phyloP scores from a whole-genome alignment of 1,140 invertebrate genomes.

The Lepidurus apus region DNA sequence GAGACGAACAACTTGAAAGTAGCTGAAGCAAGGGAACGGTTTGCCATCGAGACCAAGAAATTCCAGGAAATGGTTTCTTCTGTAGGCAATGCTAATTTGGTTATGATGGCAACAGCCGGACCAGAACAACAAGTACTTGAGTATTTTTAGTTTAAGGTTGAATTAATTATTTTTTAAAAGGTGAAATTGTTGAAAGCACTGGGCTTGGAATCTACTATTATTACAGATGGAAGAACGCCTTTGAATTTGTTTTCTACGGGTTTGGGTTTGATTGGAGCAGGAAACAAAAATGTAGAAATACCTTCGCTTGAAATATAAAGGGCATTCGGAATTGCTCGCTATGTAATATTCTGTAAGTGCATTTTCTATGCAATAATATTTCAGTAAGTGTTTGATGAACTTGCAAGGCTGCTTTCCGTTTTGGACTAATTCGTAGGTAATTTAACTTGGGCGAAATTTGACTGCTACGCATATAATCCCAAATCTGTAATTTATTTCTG shows the following conservation, averaged over 20 bases:
- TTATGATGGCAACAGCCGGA: slow-evolving; percentile 48
- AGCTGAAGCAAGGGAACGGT: slow-evolving; percentile 44
- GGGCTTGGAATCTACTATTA: slow-evolving; percentile 50
- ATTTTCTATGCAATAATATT: too few relatives aligned
- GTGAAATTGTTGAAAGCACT: slow-evolving; percentile 47
- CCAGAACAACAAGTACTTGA: slow-evolving; percentile 48
- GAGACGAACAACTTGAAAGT: slow-evolving; percentile 50
- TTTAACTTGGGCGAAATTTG: too few relatives aligned
- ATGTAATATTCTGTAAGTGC: too few relatives aligned
- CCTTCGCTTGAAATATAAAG: too few relatives aligned
- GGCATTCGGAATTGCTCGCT: too few relatives aligned
- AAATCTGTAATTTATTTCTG: too few relatives aligned
- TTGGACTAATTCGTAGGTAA: too few relatives aligned
- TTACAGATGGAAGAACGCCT: slow-evolving; percentile 50
- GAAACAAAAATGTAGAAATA: not conserved
- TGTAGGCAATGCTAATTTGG: slow-evolving; percentile 48
- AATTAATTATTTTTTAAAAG: slow-evolving; percentile 31
- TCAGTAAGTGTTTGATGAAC: too few relatives aligned
- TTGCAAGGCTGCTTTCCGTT: too few relatives aligned
- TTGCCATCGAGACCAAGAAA: slow-evolving; percentile 48
- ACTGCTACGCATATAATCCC: too few relatives aligned
- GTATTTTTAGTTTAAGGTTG: not conserved
- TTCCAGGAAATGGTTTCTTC: slow-evolving; percentile 49
- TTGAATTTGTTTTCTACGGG: slow-evolving; percentile 52
- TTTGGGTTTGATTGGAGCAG: slow-evolving; percentile 45